Base-by-base conservation (phyloP, 2,113 vertebrate species). In the Eulemur macaco region DNA sequence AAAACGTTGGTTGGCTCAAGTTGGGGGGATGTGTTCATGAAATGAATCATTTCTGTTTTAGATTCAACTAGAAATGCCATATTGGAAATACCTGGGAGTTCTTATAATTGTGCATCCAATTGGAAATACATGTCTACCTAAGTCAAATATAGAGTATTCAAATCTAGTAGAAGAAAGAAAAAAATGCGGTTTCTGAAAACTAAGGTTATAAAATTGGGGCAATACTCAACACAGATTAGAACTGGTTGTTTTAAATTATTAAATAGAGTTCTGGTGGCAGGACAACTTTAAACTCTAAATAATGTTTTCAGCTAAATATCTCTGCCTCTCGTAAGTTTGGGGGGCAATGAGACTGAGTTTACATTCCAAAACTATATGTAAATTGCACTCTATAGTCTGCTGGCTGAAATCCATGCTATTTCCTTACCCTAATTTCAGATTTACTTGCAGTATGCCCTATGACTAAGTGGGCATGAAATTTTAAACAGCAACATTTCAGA, bases 401-500 rank as follows among this genome's bases (percentile, higher is more conserved):
- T 77, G 27, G 21, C 21, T 5, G 8, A 42, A 9, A 31, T 9
- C 0, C 1, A 29, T 3, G 29, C 8, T 34, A 7, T 76, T 20
- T 52, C 18, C 21, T 68, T 6, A 34, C 3, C 1, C 23, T 88
- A 31, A 1, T 13, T 37, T 13, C 31, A 50, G 50, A 39, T 11
- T 6, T 29, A 25, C 2, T n/a, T 45, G 6, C 7, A 3, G 11
- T 25, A 2, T 0, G 37, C 12, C 2, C 21, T 45, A 5, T 2
- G 12, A 21, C 17, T 42, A 82, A 31, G 50, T 11, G 52, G 56
- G n/a, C n/a, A 13, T 42, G 64, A 64, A 47, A 47, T 23, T 50
- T 50, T 58, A 78, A 37, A 56, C 17, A 29, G 58, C 20, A 39
- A 37, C 37, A 14, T 64, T 78, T 92, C 29, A 14, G 69, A 21